Percentiles rank a stretch among this genome's conserved stretches.
Conservation (phyloP, 2,113 vertebrate genomes). For the Noctilio leporinus region DNA sequence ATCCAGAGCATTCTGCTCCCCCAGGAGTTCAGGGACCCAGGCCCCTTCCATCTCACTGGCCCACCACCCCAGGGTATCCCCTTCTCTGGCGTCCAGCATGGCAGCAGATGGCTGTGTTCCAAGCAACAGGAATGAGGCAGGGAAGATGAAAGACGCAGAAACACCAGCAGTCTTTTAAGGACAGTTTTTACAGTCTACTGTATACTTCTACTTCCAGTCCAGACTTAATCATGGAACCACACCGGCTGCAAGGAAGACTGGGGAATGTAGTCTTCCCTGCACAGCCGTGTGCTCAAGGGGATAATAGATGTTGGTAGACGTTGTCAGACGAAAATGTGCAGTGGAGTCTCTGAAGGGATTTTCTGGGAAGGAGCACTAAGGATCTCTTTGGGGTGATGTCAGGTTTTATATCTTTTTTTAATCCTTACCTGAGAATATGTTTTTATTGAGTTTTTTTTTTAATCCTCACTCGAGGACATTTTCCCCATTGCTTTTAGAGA, state of each 20-base stretch:
- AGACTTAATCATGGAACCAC: neutral
- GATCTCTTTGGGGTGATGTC: neutral
- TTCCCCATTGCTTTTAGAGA: too few relatives aligned
- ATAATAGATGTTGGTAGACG: fast-evolving
- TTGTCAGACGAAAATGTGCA: fast-evolving
- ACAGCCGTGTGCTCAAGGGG: fast-evolving
- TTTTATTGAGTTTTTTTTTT: too few relatives aligned
- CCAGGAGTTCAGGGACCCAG: neutral
- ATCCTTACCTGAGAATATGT: too few relatives aligned
- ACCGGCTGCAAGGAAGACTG: neutral
- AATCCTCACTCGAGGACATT: too few relatives aligned
- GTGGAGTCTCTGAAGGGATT: neutral
- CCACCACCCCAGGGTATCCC: neutral
- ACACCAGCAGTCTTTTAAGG: neutral
- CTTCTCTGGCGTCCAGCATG: neutral
- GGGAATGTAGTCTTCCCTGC: neutral
- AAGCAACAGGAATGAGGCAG: neutral
- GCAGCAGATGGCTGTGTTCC: neutral
- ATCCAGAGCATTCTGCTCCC: neutral
- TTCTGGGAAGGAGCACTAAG: neutral
- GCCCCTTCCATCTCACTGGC: neutral
- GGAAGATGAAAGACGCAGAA: neutral
- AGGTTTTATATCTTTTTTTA: too few relatives aligned
- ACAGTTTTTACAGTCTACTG: neutral
- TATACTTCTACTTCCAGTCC: neutral